These are phyloP conservation scores for Ennomos fuscantarius DNA, from an alignment of 2,888 invertebrate species.

Conservation along the genomic window DNA sequence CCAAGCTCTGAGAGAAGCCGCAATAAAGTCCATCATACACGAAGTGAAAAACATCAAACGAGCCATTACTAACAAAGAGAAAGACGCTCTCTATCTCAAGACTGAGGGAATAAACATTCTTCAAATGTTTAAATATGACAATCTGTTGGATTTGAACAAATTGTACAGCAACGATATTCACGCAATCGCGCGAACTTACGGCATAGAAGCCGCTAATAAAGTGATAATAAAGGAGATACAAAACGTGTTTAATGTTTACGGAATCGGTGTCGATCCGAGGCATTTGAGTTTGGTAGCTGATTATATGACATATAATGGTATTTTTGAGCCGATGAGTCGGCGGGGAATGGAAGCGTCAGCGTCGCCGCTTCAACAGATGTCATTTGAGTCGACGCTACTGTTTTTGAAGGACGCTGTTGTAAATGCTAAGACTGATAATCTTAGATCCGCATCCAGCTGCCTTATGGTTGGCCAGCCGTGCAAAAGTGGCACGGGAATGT, in stretches of 20 bases:
- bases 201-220: constrained; percentile 97
- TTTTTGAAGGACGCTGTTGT: constrained; percentile 93
- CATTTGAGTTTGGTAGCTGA: constrained; percentile 97
- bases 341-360: constrained; percentile 95
- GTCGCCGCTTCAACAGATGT: constrained; percentile 99
- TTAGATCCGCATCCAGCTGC: constrained; percentile 94
- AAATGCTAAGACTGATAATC: constrained; percentile 89
- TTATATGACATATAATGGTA: constrained; percentile 98
- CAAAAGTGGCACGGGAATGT: constrained; percentile 92
- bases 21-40: constrained; percentile 90
- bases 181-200: constrained; percentile 94
- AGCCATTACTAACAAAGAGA: constrained; percentile 92
- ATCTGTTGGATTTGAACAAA: constrained; percentile 91
- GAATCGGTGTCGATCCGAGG: constrained; percentile 97
- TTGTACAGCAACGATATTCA: constrained; percentile 98
- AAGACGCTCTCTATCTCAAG: constrained; percentile 88
- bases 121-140: constrained; percentile 94
- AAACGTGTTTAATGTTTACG: constrained; percentile 98
- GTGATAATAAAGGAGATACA: constrained; percentile 97
- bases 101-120: constrained; percentile 98
- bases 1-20: constrained; percentile 89
- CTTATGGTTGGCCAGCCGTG: constrained; percentile 94
- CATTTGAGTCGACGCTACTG: constrained; percentile 96
- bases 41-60: constrained; percentile 92
- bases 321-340: constrained; percentile 95